A percentile compares a stretch with the other conserved stretches of the same genome.
Conservation (phyloP, 2,113 vertebrate species). For the Lethenteron camtschaticum region DNA sequence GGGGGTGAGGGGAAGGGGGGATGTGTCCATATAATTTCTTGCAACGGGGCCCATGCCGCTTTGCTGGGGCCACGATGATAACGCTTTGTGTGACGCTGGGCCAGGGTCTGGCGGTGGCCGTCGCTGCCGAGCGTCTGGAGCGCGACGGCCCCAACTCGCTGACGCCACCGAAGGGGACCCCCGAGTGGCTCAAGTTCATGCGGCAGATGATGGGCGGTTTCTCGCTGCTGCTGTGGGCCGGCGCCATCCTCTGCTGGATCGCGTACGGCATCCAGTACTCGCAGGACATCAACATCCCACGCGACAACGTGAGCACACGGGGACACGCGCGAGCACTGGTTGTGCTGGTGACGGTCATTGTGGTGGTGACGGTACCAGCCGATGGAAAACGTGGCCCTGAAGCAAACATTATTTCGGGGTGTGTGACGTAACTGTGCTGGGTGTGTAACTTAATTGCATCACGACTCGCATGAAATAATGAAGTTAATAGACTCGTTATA, state of each 20-base stretch:
- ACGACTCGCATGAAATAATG: neutral
- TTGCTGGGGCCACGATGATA: neutral
- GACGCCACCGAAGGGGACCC: constrained; percentile 31
- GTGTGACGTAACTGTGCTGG: too few relatives aligned
- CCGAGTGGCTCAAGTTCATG: constrained; percentile 35
- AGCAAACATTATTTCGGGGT: neutral
- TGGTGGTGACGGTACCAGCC: neutral
- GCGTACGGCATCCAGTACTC: constrained; percentile 26
- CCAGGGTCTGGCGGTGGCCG: constrained; percentile 29
- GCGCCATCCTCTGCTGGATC: constrained; percentile 33
- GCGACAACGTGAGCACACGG: constrained; percentile 25
- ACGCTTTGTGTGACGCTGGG: neutral
- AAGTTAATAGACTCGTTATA: neutral
- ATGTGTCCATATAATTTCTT: neutral
- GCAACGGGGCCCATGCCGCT: neutral
- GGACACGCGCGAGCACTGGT: neutral
- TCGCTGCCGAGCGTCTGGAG: constrained; percentile 27
- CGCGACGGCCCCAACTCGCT: constrained; percentile 32
- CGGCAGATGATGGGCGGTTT: constrained; percentile 41
- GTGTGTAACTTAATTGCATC: neutral
- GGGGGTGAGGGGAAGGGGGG: neutral
- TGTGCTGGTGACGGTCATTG: neutral
- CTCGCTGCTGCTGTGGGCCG: constrained; percentile 37
- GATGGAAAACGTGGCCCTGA: neutral
- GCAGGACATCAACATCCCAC: constrained; percentile 13